Percentiles rank a stretch among this genome's conserved stretches.
Conservation (phyloP, 2,113 vertebrate genomes). For the Nanorana parkeri region DNA sequence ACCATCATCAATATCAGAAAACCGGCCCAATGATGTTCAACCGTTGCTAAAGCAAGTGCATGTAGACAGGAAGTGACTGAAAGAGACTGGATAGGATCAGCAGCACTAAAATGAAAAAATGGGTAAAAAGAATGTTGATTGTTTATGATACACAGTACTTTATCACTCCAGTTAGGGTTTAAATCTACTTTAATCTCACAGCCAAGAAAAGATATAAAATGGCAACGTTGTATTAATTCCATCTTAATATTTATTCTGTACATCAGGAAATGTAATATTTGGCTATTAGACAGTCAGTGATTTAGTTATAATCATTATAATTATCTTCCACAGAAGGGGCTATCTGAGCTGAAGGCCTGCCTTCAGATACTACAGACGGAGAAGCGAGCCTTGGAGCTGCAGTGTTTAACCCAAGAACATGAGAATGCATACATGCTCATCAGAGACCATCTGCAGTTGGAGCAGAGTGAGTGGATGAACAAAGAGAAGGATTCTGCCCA, state of each 20-base stretch:
- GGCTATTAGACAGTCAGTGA: background rate
- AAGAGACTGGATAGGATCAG: too few species aligned
- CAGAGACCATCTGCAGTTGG: conserved; percentile 73
- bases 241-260: too few species aligned
- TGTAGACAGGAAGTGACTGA: too few species aligned
- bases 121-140: too few species aligned
- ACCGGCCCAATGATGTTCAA: too few species aligned
- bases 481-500: conserved; percentile 28
- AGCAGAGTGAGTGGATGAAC: conserved; percentile 61
- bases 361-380: conserved; percentile 81
- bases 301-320: too few species aligned
- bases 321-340: conserved; percentile 76
- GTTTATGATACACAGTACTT: too few species aligned
- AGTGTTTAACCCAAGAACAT: conserved; percentile 72
- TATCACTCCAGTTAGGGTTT: background rate
- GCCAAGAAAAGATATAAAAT: background rate
- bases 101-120: too few species aligned
- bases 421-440: conserved; percentile 73
- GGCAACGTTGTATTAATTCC: background rate
- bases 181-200: background rate
- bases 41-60: too few species aligned
- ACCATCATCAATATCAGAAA: too few species aligned
- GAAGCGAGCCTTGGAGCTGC: conserved; percentile 78
- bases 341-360: conserved; percentile 76
- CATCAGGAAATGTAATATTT: background rate